Percentiles rank a stretch among this genome's conserved stretches.
These are phyloP conservation scores for Sphaerophoria taeniata DNA, from an alignment of 2,888 invertebrate genomes.

Conservation along the genomic window DNA sequence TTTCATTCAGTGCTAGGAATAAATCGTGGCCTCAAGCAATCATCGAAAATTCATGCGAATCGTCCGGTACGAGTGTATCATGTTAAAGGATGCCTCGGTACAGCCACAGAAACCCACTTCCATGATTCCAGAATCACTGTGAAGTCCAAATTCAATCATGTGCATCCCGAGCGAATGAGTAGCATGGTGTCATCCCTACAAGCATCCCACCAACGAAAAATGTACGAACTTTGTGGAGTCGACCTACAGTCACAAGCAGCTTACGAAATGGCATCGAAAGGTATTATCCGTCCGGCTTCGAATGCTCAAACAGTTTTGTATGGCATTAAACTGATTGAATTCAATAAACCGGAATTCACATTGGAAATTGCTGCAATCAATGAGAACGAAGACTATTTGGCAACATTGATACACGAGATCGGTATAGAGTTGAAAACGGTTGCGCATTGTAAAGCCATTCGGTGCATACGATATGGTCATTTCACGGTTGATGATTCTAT, in stretches of 20 bases:
- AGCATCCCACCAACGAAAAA: slow-evolving; percentile 92
- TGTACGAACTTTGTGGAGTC: slow-evolving; percentile 92
- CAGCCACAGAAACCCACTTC: slow-evolving; percentile 89
- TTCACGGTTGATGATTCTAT: slow-evolving; percentile 91
- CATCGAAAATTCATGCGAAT: slow-evolving; percentile 85
- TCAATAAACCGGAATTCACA: slow-evolving; percentile 92
- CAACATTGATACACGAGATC: slow-evolving; percentile 91
- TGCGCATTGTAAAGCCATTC: slow-evolving; percentile 91
- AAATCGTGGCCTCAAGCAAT: slow-evolving; percentile 86
- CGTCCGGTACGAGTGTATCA: slow-evolving; percentile 88
- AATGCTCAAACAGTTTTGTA: slow-evolving; percentile 91
- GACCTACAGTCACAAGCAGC: slow-evolving; percentile 94
- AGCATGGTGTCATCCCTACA: slow-evolving; percentile 91
- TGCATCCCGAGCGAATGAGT: slow-evolving; percentile 88
- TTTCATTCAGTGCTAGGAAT: slow-evolving; percentile 87
- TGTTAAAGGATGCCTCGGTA: slow-evolving; percentile 89
- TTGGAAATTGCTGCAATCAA: slow-evolving; percentile 94
- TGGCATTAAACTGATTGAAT: slow-evolving; percentile 92
- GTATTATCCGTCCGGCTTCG: slow-evolving; percentile 90
- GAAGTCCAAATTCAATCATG: slow-evolving; percentile 88
- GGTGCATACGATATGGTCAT: slow-evolving; percentile 92
- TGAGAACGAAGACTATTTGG: slow-evolving; percentile 91
- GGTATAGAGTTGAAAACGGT: slow-evolving; percentile 90
- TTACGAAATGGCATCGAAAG: slow-evolving; percentile 93
- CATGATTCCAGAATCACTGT: slow-evolving; percentile 89